Base-by-base conservation (phyloP, 2,797 vertebrate species). In the Ceyx erithaca region DNA sequence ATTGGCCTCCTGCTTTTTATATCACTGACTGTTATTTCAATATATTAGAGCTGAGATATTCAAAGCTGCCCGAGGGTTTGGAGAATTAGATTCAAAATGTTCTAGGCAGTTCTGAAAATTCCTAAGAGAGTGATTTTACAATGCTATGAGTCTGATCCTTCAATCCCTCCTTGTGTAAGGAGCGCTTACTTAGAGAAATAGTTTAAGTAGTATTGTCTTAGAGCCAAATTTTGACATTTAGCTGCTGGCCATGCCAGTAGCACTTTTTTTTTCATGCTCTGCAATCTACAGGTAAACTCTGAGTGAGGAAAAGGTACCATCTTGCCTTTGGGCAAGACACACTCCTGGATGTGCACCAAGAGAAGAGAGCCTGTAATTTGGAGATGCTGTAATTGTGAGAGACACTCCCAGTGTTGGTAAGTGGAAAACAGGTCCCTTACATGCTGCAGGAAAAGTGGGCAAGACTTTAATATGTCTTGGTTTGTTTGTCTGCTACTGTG, bases 201-300 rank as follows among this genome's bases (percentile, higher is more conserved):
- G 85, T 77, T 93, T 85, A 90, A 95, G 83, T 75, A 90, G 79
- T 33, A 83, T 82, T 93, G 90, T 94, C 92, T 93, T 91, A 48
- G 80, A 94, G 94, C 91, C 96, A 96, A 91, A 84, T 94, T 93
- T 93, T 93, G 94, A 96, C 91, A 96, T 91, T 91, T 96, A 96
- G 92, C 95, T 94, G 91, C 90, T 94, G 94, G 94, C 66, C 93
- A 93, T 85, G 91, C 91, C 81, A 0, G 68, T 64, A 88, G 91
- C 92, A 90, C 41, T 15, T 82, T 93, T 94, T 93, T 81, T 92
- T 94, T 90, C 25, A 4, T 37, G 54, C 21, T 87, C 30, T 68
- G 45, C 86, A 13, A 67, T 40, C 90, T 73, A 33, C 58, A 51
- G 6, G 83, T 79, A 93, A 93, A 91, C 84, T 77, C 61, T 52